Base-by-base conservation (phyloP, 2,113 vertebrate species). In the Percina caprodes region DNA sequence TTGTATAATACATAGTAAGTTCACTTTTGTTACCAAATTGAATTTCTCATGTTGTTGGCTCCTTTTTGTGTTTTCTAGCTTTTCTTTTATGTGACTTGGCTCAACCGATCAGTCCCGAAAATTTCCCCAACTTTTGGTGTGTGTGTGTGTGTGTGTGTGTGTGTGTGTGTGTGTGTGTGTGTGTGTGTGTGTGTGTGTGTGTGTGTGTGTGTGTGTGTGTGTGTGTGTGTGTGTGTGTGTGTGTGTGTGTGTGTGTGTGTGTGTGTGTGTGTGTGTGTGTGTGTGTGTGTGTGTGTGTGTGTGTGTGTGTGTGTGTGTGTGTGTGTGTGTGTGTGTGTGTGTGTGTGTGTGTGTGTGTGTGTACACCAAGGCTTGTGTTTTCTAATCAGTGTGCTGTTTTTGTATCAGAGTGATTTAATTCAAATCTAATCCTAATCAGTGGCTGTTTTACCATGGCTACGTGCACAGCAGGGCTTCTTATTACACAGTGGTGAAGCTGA, bases 21-120 rank as follows among this genome's bases (percentile, higher is more conserved):
- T 87, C 42, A 95, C 91, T 95, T 97, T 96, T 97, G 95, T 97
- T 96, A 97, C 96, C 96, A 96, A 96, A 96, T 96, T 82, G 79
- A 89, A 52, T 93, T 94, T 92, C 84, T 94, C 88, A 84, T 92
- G 67, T 87, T 95, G 95, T 83, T 84, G 67, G 18, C 77, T 86
- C 58, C 70, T 56, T 54, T 82, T 70, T 80, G 73, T 73, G 21
- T 83, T 89, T 83, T 69, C 35, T 39, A 39, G 9, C 52, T 78
- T 77, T 92, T 77, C 55, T 59, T 84, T 14, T 7, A 35, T 45
- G 59, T 58, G 55, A 51, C 55, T 55, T 35, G n/a, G 68, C 15
- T 26, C 4, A 52, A 61, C 14, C 16, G 24, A 48, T 35, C 16
- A 19, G 33, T 70, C 24, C 63, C 10, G 42, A 13, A 19, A 30